These are phyloP conservation scores for Desmophyllum pertusum DNA, from an alignment of 92 coral and sea anemone species.

Conservation along the genomic window DNA sequence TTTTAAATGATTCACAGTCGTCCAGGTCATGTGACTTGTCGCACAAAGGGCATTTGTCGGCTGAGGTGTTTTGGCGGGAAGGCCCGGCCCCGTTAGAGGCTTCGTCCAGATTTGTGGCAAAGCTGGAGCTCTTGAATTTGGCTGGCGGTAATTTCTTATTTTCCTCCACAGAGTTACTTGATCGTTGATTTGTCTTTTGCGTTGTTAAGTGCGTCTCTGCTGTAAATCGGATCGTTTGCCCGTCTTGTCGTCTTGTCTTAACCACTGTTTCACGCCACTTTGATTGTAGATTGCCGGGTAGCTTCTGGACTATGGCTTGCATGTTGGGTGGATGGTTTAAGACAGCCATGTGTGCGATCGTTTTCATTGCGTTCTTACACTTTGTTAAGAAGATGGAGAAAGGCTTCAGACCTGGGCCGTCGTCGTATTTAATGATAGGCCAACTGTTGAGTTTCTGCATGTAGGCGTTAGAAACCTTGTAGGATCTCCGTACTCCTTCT, in stretches of 20 bases:
- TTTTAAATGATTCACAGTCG: slow-evolving; percentile 42
- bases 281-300: slow-evolving; percentile 49
- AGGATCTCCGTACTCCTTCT: slow-evolving; percentile 74
- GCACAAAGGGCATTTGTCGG: slow-evolving; percentile 43
- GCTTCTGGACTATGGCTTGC: slow-evolving; percentile 58
- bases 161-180: background rate
- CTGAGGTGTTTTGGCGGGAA: slow-evolving; percentile 2
- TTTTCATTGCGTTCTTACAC: slow-evolving; percentile 67
- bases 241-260: slow-evolving; percentile 31
- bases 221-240: slow-evolving; percentile 66
- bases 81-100: slow-evolving; percentile 48
- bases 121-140: slow-evolving; percentile 18
- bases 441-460: slow-evolving; percentile 50
- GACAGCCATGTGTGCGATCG: slow-evolving; percentile 58
- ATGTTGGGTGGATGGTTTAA: slow-evolving; percentile 72
- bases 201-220: slow-evolving; percentile 44
- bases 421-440: slow-evolving; percentile 64
- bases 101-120: slow-evolving; percentile 22
- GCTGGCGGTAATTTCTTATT: background rate
- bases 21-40: slow-evolving; percentile 47
- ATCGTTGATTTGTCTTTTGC: slow-evolving; percentile 32
- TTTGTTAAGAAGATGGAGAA: slow-evolving; percentile 65
- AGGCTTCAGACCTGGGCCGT: slow-evolving; percentile 52
- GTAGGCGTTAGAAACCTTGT: slow-evolving; percentile 60
- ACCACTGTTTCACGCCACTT: slow-evolving; percentile 55